Evolutionary conservation across 2,797 vertebrate species (phyloP), one percentile per base, ranked within the genome.

Genomic region (Brotula barbata): DNA sequence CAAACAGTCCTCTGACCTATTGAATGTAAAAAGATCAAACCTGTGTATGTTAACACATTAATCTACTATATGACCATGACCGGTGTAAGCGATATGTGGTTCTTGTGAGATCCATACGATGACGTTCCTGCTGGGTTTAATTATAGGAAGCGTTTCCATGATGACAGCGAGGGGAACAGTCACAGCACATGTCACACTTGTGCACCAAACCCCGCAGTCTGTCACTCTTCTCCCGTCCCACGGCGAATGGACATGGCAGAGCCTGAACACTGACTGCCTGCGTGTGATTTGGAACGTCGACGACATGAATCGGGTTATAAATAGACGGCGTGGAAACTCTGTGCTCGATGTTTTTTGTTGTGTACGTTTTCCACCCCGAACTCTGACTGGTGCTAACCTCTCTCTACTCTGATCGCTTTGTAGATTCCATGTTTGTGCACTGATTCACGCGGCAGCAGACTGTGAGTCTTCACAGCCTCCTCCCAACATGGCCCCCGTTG

Each of bases 131-230:
- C 65, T 58, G 46, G 41, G 65, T 48, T 73, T 80, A 72, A 75
- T 73, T 68, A 68, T 62, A 36, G 66, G 58, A 75, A 61, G 59
- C 75, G 70, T 76, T 81, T 77, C 70, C 58, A 61, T 73, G 53
- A 74, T 55, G 72, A 78, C 69, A 65, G 54, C 57, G 66, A 71
- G 68, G 73, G 56, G 70, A 68, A 58, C 70, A 82, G 85, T 81
- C 85, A 80, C 73, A 69, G 74, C 76, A 64, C 73, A 74, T 80
- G 71, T 88, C 81, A 84, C 87, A 88, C 83, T 82, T 80, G 73
- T 68, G 73, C 15, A n/a, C 70, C 64, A 37, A 84, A 80, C 64
- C 69, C 73, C 51, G 42, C 57, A 80, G 78, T 60, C 69, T 75
- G 83, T 77, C 76, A 66, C 78, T 75, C 72, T 45, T 74, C 77